These are phyloP conservation scores for Corvus hawaiiensis DNA, from an alignment of 2,113 vertebrate species.

Conservation along the genomic window DNA sequence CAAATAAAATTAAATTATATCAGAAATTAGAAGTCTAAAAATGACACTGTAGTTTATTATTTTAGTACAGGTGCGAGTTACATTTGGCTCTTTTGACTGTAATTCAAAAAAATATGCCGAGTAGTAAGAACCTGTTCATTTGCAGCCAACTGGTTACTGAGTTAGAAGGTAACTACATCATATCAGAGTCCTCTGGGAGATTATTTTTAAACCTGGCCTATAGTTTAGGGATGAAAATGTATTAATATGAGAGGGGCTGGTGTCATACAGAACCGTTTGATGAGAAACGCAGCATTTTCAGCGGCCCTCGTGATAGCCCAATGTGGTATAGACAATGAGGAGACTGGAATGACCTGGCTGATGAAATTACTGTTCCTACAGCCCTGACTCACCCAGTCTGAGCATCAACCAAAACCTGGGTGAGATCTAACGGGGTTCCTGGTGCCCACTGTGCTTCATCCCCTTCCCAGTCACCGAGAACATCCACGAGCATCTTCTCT, in stretches of 20 bases:
- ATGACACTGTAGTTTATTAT: not conserved
- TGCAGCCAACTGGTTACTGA: not conserved
- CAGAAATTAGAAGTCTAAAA: not conserved
- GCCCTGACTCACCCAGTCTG: not conserved
- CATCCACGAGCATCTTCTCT: accelerated
- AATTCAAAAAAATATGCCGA: not conserved
- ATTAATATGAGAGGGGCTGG: not conserved
- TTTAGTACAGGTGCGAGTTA: not conserved
- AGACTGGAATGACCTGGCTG: not conserved
- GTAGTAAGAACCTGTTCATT: not conserved
- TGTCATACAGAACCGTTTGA: not conserved
- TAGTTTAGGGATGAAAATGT: not conserved
- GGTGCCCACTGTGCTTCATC: not conserved
- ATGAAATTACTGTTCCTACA: not conserved
- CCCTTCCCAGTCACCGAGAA: accelerated
- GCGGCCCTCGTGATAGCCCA: not conserved
- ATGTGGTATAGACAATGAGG: accelerated
- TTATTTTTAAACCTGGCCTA: not conserved
- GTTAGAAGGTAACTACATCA: not conserved
- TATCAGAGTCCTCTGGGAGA: not conserved
- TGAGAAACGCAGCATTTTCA: not conserved
- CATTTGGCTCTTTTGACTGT: not conserved
- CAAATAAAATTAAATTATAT: not conserved
- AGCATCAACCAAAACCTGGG: not conserved
- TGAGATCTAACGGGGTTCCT: not conserved